Percentiles rank a stretch among this genome's conserved stretches.
These are phyloP conservation scores for Myxocyprinus asiaticus DNA, from an alignment of 2,113 vertebrate species.

Conservation along the genomic window DNA sequence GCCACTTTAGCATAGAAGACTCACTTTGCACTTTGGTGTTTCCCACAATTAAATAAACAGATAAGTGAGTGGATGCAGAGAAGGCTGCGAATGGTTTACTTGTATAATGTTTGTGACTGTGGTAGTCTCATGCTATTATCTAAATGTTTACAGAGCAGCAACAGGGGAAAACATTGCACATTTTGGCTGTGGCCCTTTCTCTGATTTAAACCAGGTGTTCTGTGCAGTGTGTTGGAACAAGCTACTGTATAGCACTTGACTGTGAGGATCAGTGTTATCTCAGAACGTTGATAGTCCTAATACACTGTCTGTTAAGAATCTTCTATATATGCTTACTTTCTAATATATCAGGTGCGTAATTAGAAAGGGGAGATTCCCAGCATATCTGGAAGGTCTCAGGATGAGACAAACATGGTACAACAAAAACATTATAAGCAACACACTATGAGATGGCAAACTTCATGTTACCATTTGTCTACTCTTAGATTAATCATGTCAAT, in stretches of 20 bases:
- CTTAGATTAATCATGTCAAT: no score
- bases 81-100: constrained; percentile 16
- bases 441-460: no score
- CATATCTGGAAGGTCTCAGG: no score
- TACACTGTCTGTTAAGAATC: neutral
- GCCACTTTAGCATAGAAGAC: no score
- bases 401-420: neutral
- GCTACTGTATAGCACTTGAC: constrained; percentile 28
- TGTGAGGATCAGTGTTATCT: constrained; percentile 9
- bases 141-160: constrained; percentile 47
- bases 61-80: constrained; percentile 20
- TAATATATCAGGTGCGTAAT: no score
- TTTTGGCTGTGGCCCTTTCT: constrained; percentile 23
- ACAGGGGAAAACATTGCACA: constrained; percentile 32
- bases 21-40: neutral
- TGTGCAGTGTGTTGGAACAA: constrained; percentile 8
- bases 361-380: no score
- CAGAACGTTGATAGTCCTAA: neutral
- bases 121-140: constrained; percentile 29
- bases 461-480: no score
- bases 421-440: neutral
- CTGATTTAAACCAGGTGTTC: constrained; percentile 44
- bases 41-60: constrained; percentile 10
- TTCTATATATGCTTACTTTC: neutral
- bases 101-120: neutral